Conservation (phyloP, 2,888 invertebrate genomes). For the Metellina segmentata region DNA sequence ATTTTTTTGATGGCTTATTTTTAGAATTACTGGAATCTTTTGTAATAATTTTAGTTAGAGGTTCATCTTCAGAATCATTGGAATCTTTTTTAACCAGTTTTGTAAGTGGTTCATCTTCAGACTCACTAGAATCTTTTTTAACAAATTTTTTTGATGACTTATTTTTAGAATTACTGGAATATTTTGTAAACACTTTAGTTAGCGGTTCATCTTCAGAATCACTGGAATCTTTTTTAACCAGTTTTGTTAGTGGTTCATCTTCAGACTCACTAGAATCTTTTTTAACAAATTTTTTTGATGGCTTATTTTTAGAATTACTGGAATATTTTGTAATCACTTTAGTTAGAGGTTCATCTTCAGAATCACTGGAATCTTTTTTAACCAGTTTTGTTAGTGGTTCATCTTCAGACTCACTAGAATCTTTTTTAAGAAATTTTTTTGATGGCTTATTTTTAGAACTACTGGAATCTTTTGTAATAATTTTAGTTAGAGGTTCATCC, state of each 20-base stretch:
- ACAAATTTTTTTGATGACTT: background rate
- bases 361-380: conserved; percentile 25
- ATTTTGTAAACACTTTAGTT: background rate
- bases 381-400: background rate
- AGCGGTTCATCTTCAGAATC: conserved; percentile 3
- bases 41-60: background rate
- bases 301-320: conserved; percentile 21
- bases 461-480: background rate
- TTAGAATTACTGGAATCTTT: conserved; percentile 13
- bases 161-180: conserved; percentile 1
- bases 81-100: background rate
- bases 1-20: background rate
- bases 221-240: background rate
- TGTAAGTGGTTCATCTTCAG: background rate
- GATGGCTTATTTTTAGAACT: background rate
- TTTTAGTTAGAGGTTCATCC: background rate
- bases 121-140: conserved; percentile 22
- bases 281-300: background rate
- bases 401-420: conserved; percentile 25
- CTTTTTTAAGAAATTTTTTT: background rate
- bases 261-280: conserved; percentile 17
- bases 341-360: conserved; percentile 20
- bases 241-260: conserved; percentile 1
- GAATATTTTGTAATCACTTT: background rate
- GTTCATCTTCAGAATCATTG: conserved; percentile 37